These are phyloP conservation scores for Pygoscelis antarcticus DNA, from an alignment of 2,113 vertebrate genomes.

Conservation along the genomic window DNA sequence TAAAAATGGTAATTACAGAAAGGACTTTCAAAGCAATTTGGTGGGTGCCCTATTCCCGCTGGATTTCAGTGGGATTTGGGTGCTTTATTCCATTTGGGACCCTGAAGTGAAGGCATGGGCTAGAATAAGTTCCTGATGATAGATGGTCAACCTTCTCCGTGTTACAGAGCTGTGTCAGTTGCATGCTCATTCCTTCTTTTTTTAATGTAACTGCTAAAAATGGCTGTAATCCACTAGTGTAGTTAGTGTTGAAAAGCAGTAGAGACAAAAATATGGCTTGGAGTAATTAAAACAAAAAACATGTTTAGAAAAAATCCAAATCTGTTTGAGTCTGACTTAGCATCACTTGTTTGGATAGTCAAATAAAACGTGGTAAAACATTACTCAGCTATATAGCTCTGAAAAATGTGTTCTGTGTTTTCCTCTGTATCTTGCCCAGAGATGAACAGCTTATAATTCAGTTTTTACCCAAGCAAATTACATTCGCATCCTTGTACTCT, in stretches of 20 bases:
- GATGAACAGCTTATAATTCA: not conserved
- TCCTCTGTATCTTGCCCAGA: not conserved
- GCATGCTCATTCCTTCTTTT: not conserved
- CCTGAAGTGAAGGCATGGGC: not conserved
- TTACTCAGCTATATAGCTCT: not conserved
- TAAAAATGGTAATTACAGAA: not conserved
- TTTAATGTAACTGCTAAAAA: not conserved
- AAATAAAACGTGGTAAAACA: not conserved
- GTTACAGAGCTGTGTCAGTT: not conserved
- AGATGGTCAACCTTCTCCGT: not conserved
- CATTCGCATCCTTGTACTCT: not conserved
- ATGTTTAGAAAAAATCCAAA: not conserved
- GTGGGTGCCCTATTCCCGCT: not conserved
- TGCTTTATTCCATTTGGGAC: not conserved
- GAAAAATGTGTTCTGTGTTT: not conserved
- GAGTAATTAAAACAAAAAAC: not conserved
- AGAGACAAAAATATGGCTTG: not conserved
- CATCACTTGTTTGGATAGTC: not conserved
- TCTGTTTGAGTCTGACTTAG: not conserved
- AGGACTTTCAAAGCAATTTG: not conserved
- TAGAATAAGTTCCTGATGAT: not conserved
- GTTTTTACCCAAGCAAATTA: not conserved
- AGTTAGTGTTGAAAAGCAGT: not conserved
- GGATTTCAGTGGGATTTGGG: not conserved
- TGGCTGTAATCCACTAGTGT: not conserved